Evolutionary conservation across 1,140 invertebrate genomes (phyloP), one percentile per base, ranked within the genome.

Genomic region (Scaptodrosophila lebanonensis): DNA sequence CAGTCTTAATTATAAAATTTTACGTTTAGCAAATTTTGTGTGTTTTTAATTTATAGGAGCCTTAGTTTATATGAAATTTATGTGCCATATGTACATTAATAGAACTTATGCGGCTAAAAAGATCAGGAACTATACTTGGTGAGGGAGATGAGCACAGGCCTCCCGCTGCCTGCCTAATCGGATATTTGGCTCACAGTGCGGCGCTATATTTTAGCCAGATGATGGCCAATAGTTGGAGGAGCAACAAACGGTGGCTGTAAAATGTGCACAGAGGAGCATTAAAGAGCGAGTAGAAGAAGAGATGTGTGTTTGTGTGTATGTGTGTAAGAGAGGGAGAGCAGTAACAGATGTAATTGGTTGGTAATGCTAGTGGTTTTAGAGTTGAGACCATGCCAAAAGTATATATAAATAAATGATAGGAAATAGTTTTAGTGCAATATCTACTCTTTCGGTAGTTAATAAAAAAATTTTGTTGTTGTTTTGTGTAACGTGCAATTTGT

Each of bases 1-100:
- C 73, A 79, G 75, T 82, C 75, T 79, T 82, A 79, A 79, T 52
- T 49, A 73, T 65, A 64, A 63, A 53, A 47, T 29, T n/a, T n/a
- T n/a, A n/a, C n/a, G 17, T 25, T 30, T 29, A 30, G 15, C 20
- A 5, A 12, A 16, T 2, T 44, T n/a, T n/a, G n/a, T n/a, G n/a
- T n/a, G 16, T 60, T 8, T 39, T 54, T 32, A 61, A 42, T 35
- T 30, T 54, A 61, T 40, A 61, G 42, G 54, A 11, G 30, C 11
- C 39, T 29, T 39, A n/a, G 16, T 36, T n/a, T 30, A 39, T 33
- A 47, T 18, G 40, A 22, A 33, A 33, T n/a, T 18, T 59, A 20
- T 53, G 32, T 17, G 30, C 27, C 12, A 44, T 66, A 63, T 66
- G 43, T 63, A 66, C 64, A 66, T 51, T 53, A 49, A 18, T 36